Evolutionary conservation across 2,888 invertebrate species (phyloP).

Genomic region (Zhuqinia jingwanae): DNA sequence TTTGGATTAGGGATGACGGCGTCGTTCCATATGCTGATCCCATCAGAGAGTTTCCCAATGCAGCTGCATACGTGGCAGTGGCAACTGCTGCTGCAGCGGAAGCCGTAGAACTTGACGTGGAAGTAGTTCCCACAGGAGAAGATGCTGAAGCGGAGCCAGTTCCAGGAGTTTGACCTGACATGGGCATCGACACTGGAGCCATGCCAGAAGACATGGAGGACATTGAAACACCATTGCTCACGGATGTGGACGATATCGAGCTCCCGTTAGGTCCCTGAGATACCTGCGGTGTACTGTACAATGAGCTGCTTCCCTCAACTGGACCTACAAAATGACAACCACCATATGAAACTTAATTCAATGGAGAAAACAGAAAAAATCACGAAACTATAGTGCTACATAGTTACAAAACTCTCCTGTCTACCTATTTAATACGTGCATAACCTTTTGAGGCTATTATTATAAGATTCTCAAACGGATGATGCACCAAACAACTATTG

Average conservation of each 20-base stretch:
- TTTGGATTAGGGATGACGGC: constrained; percentile 76
- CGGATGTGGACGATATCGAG: constrained; percentile 64
- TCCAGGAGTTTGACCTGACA: constrained; percentile 64
- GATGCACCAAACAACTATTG: too few species aligned
- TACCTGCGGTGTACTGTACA: constrained; percentile 63
- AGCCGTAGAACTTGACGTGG: constrained; percentile 55
- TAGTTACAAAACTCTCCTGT: too few species aligned
- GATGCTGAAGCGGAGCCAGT: constrained; percentile 52
- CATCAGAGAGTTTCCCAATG: constrained; percentile 79
- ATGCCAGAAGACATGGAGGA: constrained; percentile 75
- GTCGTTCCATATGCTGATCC: constrained; percentile 78
- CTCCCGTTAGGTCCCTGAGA: constrained; percentile 56
- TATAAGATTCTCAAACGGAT: too few species aligned
- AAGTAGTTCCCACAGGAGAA: constrained; percentile 64
- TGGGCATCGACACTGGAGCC: constrained; percentile 65
- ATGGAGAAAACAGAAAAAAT: too few species aligned
- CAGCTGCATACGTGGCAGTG: constrained; percentile 76
- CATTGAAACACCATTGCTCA: constrained; percentile 68
- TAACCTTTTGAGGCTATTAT: too few species aligned
- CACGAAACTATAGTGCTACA: too few species aligned
- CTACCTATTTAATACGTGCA: too few species aligned
- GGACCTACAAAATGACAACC: constrained; percentile 31
- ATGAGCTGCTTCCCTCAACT: constrained; percentile 67
- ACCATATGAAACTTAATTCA: too few species aligned
- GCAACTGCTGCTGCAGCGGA: constrained; percentile 70